Conservation (phyloP, 1,140 invertebrate species). For the Danaus melanippus region DNA sequence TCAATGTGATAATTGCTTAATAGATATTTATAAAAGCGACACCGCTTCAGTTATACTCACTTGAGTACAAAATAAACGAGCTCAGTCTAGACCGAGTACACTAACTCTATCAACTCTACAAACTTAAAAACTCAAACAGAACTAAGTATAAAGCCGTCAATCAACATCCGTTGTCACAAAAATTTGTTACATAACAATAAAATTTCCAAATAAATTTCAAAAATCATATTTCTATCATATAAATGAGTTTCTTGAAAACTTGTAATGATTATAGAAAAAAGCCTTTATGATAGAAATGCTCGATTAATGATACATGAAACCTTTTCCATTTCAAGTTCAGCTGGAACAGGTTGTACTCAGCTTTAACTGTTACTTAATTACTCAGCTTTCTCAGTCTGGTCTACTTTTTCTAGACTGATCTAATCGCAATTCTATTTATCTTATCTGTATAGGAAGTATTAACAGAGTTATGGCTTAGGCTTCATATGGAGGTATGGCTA, state of each 20-base stretch:
- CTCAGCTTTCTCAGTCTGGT: slow-evolving; percentile 14
- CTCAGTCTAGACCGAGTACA: not conserved
- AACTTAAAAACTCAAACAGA: too few relatives aligned
- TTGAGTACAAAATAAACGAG: not conserved
- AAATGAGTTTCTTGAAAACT: not conserved
- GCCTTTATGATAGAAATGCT: not conserved
- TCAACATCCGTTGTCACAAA: too few relatives aligned
- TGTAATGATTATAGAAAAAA: not conserved
- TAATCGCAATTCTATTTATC: slow-evolving; percentile 7
- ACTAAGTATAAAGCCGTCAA: too few relatives aligned
- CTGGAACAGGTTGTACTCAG: not conserved
- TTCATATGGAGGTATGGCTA: too few relatives aligned
- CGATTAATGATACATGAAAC: not conserved
- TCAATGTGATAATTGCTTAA: too few relatives aligned
- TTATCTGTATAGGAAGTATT: slow-evolving; percentile 8
- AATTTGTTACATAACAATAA: too few relatives aligned
- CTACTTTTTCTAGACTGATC: slow-evolving; percentile 22
- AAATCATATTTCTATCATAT: too few relatives aligned
- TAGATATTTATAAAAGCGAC: too few relatives aligned
- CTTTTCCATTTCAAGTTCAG: not conserved
- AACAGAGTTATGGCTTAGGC: not conserved
- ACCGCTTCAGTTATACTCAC: not conserved
- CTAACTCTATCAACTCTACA: too few relatives aligned
- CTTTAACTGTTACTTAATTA: slow-evolving; percentile 27
- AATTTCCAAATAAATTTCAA: too few relatives aligned